phyloP scores from a whole-genome alignment of 2,888 invertebrate genomes.

The Drosophila algonquin region DNA sequence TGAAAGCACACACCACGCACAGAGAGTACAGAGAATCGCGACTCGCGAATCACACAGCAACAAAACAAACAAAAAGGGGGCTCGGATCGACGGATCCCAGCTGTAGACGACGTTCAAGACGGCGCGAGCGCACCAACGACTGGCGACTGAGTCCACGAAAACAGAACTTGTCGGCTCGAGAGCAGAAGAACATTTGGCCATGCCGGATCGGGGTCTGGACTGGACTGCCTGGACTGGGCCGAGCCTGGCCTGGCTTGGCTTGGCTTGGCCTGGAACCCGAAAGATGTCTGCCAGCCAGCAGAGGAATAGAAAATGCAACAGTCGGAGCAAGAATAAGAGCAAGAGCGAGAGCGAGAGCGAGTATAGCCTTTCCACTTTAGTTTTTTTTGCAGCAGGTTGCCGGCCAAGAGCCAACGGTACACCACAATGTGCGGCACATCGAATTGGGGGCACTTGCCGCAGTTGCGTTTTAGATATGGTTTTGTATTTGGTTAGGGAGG shows the following conservation, averaged over 20 bases:
- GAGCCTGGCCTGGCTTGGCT: background rate
- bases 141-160: conserved; percentile 7
- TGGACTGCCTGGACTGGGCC: conserved; percentile 4
- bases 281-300: too few relatives aligned
- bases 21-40: background rate
- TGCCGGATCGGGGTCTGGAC: conserved; percentile 7
- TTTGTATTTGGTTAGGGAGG: conserved; percentile 2
- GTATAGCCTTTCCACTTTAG: conserved; percentile 72
- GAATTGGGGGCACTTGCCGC: conserved; percentile 32
- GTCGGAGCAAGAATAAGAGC: background rate
- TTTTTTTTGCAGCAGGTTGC: conserved; percentile 64
- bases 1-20: background rate
- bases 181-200: conserved; percentile 72
- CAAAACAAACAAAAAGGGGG: background rate
- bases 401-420: conserved; percentile 53
- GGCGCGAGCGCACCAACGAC: background rate
- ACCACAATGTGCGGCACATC: conserved; percentile 35
- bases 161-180: conserved; percentile 69
- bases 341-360: conserved; percentile 27
- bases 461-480: conserved; percentile 1
- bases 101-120: background rate
- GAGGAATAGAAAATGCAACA: background rate
- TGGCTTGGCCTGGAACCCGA: background rate
- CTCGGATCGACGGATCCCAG: background rate
- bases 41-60: background rate